These are phyloP conservation scores for Etia nguti DNA, from an alignment of 2,113 vertebrate species.

Conservation along the genomic window DNA sequence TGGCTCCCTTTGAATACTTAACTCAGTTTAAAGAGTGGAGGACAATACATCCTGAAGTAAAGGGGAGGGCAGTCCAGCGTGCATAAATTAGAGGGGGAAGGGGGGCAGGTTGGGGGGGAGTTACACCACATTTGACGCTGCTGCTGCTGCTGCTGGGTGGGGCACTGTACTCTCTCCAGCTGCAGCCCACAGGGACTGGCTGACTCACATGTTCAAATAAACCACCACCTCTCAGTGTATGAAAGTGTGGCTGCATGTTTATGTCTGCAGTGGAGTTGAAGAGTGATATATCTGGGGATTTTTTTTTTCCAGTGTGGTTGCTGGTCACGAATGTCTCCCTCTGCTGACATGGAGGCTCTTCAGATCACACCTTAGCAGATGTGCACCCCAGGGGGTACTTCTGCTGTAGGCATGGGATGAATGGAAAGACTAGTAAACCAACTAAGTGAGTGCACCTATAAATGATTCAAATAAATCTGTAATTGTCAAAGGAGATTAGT, in stretches of 20 bases:
- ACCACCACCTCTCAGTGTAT: conserved; percentile 27
- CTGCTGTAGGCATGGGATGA: background rate
- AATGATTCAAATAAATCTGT: background rate
- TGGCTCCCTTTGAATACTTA: conserved; percentile 19
- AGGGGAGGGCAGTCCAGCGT: conserved; percentile 31
- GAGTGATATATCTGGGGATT: background rate
- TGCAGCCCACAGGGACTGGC: conserved; percentile 22
- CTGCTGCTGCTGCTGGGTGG: conserved; percentile 53
- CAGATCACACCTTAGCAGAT: background rate
- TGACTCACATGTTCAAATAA: conserved; percentile 64
- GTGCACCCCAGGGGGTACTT: background rate
- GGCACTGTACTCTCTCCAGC: conserved; percentile 46
- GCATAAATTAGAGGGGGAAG: conserved; percentile 25
- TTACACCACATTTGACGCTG: conserved; percentile 46
- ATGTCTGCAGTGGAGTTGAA: background rate
- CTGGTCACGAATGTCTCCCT: background rate
- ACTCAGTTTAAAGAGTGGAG: conserved; percentile 26
- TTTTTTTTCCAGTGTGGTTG: background rate
- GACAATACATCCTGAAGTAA: conserved; percentile 46
- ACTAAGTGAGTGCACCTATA: background rate
- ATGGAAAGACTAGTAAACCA: background rate
- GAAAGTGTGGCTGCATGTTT: background rate
- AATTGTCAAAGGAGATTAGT: background rate
- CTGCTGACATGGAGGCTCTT: background rate
- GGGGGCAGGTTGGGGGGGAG: background rate